Evolutionary conservation across 1,140 invertebrate genomes (phyloP).

Genomic region (Aleiodes sp.): DNA sequence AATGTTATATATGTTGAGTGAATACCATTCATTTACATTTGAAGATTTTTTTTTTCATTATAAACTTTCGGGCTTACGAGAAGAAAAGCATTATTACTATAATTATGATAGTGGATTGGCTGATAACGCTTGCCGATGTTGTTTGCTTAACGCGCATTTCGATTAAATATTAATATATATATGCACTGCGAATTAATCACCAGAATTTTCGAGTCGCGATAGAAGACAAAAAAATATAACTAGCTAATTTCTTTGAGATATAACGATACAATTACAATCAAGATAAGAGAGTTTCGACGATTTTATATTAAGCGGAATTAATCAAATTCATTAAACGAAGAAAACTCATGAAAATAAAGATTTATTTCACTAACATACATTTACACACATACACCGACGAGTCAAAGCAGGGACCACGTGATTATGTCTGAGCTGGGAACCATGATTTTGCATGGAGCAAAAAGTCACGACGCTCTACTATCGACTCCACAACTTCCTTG

Average conservation of each 20-base stretch:
- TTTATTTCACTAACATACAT: slow-evolving; percentile 37
- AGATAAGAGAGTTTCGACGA: too few species aligned
- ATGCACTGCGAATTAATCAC: slow-evolving; percentile 6
- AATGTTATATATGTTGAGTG: too few species aligned
- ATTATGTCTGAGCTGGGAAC: slow-evolving; percentile 67
- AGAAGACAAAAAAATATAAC: too few species aligned
- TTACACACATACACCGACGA: slow-evolving; percentile 63
- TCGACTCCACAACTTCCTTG: slow-evolving; percentile 54
- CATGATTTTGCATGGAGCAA: slow-evolving; percentile 65
- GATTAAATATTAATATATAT: slow-evolving; percentile 6
- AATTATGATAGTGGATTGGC: slow-evolving; percentile 40
- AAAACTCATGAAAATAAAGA: slow-evolving; percentile 38
- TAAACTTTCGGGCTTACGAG: not conserved
- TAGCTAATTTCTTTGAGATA: too few species aligned
- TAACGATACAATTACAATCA: too few species aligned
- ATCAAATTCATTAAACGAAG: too few species aligned
- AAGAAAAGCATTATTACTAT: not conserved
- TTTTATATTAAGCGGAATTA: too few species aligned
- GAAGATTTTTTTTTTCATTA: too few species aligned
- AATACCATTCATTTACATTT: too few species aligned
- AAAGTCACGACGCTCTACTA: slow-evolving; percentile 61
- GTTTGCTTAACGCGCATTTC: slow-evolving; percentile 48
- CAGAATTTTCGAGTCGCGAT: too few species aligned
- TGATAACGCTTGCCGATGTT: slow-evolving; percentile 58
- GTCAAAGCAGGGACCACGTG: slow-evolving; percentile 68